Conservation (phyloP, 2,797 vertebrate species). For the Hoplostethus atlanticus region DNA sequence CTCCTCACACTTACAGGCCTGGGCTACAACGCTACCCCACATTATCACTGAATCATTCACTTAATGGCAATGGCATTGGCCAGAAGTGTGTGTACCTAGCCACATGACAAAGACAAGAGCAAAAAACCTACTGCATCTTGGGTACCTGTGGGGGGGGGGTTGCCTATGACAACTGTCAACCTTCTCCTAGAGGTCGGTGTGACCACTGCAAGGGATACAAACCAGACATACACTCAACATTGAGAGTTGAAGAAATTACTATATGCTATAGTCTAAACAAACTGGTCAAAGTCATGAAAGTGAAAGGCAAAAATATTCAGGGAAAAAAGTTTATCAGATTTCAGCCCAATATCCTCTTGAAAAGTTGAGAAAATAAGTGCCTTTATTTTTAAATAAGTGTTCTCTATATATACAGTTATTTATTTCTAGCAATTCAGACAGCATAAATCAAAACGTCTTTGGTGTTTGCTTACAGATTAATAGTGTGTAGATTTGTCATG, state of each 20-base stretch:
- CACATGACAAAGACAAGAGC: slow-evolving; percentile 25
- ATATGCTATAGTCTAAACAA: slow-evolving; percentile 35
- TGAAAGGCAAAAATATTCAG: slow-evolving; percentile 40
- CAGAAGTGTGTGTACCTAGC: background rate
- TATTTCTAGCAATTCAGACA: slow-evolving; percentile 72
- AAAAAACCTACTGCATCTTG: background rate
- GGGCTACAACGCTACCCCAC: slow-evolving; percentile 35
- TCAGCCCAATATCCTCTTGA: slow-evolving; percentile 45
- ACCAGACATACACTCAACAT: slow-evolving; percentile 50
- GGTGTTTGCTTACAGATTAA: slow-evolving; percentile 78
- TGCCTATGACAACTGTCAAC: slow-evolving; percentile 25
- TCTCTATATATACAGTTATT: slow-evolving; percentile 71
- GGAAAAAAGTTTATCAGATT: slow-evolving; percentile 51
- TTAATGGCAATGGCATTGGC: slow-evolving; percentile 36
- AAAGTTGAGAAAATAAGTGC: slow-evolving; percentile 64
- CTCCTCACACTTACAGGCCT: slow-evolving; percentile 51
- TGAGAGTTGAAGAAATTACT: slow-evolving; percentile 46
- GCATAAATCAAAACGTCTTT: slow-evolving; percentile 70
- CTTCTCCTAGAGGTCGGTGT: slow-evolving; percentile 67
- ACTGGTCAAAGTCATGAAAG: slow-evolving; percentile 31
- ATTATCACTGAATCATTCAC: slow-evolving; percentile 42
- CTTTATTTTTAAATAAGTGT: slow-evolving; percentile 67
- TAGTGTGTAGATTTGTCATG: slow-evolving; percentile 70
- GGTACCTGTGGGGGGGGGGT: slow-evolving; percentile 38
- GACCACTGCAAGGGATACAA: slow-evolving; percentile 57